Evolutionary conservation across 1,140 invertebrate genomes (phyloP).

Genomic region (Pectinophora gossypiella): DNA sequence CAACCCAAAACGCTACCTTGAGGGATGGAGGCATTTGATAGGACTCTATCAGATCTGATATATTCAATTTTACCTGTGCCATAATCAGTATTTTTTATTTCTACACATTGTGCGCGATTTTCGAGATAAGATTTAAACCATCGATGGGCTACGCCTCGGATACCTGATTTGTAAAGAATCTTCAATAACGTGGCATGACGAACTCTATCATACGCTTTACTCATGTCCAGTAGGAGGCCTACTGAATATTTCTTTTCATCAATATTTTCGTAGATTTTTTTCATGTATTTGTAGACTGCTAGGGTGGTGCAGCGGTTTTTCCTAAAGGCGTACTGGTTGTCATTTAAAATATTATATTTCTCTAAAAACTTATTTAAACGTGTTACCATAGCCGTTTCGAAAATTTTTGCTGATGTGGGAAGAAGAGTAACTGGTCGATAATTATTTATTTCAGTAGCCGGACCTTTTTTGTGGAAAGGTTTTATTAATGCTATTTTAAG

Average conservation of each 20-base stretch:
- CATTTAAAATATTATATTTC: constrained; percentile 3
- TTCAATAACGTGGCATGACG: not conserved
- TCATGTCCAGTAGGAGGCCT: constrained; percentile 3
- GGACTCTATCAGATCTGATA: not conserved
- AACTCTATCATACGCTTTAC: constrained; percentile 7
- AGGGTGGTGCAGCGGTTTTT: constrained; percentile 1
- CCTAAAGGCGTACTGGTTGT: constrained; percentile 2
- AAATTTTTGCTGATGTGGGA: constrained; percentile 6
- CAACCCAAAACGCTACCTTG: constrained; percentile 8
- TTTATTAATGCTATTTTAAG: constrained; percentile 6
- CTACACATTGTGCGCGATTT: constrained; percentile 1
- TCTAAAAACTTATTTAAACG: constrained; percentile 1
- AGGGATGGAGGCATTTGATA: not conserved
- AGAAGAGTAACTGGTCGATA: constrained; percentile 4
- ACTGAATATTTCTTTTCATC: not conserved
- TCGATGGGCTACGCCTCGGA: not conserved
- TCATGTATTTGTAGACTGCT: not conserved
- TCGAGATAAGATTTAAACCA: constrained; percentile 9
- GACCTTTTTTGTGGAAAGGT: constrained; percentile 7
- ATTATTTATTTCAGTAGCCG: not conserved
- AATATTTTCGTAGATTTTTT: constrained; percentile 1
- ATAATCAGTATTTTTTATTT: not conserved
- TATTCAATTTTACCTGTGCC: not conserved
- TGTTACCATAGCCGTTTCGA: constrained; percentile 4
- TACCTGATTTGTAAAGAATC: not conserved